These are phyloP conservation scores for Drosophila sp. DNA, from an alignment of 1,140 invertebrate genomes.

Conservation along the genomic window DNA sequence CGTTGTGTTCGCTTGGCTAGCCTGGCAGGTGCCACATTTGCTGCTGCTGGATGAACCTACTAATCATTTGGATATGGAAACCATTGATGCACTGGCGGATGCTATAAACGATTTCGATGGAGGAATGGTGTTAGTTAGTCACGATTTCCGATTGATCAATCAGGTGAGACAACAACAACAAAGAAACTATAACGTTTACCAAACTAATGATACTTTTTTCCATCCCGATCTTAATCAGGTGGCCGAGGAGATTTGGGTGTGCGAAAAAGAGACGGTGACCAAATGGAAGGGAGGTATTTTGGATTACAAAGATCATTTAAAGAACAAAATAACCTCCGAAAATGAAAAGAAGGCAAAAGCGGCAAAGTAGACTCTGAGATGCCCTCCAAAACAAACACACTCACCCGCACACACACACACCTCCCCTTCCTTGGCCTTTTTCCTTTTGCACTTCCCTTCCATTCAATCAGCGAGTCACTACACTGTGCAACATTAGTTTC, in stretches of 20 bases:
- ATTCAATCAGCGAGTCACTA: not conserved
- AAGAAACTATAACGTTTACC: not conserved
- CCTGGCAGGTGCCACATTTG: conserved; percentile 97
- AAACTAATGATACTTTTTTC: conserved; percentile 1
- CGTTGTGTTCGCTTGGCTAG: conserved; percentile 98
- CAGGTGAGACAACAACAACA: conserved; percentile 88
- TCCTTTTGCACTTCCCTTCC: not conserved
- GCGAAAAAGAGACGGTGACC: conserved; percentile 97
- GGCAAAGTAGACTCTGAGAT: conserved; percentile 52
- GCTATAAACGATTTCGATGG: conserved; percentile 99
- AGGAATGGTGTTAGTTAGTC: conserved; percentile 97
- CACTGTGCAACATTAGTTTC: conserved; percentile 11
- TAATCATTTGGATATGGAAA: conserved; percentile 99
- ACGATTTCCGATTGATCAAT: conserved; percentile 98
- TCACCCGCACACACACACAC: conserved; percentile 21
- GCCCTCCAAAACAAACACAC: conserved; percentile 18
- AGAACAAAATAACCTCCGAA: conserved; percentile 83
- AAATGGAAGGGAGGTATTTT: conserved; percentile 99
- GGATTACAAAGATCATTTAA: conserved; percentile 97
- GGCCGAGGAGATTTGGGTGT: conserved; percentile 99
- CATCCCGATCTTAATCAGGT: conserved; percentile 86
- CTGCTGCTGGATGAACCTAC: conserved; percentile 98
- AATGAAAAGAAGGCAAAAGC: conserved; percentile 77
- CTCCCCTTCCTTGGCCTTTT: not conserved
- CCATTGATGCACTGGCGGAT: conserved; percentile 98